A percentile compares a stretch with the other conserved stretches of the same genome.
Evolutionary conservation across 2,888 invertebrate genomes (phyloP).

Genomic region (Orthosia gracilis): DNA sequence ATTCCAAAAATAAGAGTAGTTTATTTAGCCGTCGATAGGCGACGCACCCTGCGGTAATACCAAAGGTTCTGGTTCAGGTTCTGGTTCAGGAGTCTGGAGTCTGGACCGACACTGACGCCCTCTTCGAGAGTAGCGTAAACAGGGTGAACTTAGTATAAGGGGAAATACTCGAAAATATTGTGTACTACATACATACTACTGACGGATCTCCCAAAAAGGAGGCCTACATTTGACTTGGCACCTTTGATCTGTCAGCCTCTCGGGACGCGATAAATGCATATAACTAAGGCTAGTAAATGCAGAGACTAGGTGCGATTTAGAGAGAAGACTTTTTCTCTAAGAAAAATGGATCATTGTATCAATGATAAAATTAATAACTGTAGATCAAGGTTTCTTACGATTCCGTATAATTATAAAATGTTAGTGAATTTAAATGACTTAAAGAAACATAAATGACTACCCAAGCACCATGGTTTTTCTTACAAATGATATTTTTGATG

Average conservation of each 20-base stretch:
- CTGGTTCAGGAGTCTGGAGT: too few species aligned
- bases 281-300: conserved; percentile 74
- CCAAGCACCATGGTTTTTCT: conserved; percentile 80
- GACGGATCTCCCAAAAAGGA: conserved; percentile 47
- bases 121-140: conserved; percentile 22
- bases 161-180: conserved; percentile 38
- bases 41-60: conserved; percentile 16
- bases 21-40: conserved; percentile 41
- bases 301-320: conserved; percentile 71
- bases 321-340: conserved; percentile 26
- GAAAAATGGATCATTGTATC: conserved; percentile 31
- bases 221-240: conserved; percentile 25
- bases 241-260: conserved; percentile 42
- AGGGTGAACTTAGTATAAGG: conserved; percentile 15
- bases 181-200: conserved; percentile 43
- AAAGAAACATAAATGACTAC: conserved; percentile 74
- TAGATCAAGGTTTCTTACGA: conserved; percentile 34
- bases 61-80: conserved; percentile 29
- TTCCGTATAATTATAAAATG: conserved; percentile 12
- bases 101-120: conserved; percentile 26
- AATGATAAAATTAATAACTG: conserved; percentile 39
- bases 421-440: conserved; percentile 57
- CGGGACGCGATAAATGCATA: conserved; percentile 57
- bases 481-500: conserved; percentile 75
- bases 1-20: conserved; percentile 77